Evolutionary conservation across 2,888 invertebrate species (phyloP).

Genomic region (Tiliacea aurago): DNA sequence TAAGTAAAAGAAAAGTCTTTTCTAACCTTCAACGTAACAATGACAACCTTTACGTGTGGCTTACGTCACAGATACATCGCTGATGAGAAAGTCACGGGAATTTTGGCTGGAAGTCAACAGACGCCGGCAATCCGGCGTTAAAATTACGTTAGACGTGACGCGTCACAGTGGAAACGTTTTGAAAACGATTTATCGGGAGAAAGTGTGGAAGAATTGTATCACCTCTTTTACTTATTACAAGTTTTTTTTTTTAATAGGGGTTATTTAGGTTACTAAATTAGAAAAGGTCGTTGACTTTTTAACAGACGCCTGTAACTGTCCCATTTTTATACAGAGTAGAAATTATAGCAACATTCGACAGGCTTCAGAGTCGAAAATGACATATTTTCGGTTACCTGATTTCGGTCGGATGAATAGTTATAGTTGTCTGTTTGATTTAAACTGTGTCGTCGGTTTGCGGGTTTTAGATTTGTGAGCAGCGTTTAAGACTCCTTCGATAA

Average conservation of each 20-base stretch:
- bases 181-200: not conserved
- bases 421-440: not conserved
- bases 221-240: not conserved
- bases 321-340: not conserved
- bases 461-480: not conserved
- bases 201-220: conserved; percentile 5
- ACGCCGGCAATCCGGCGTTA: not conserved
- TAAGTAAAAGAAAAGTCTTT: conserved; percentile 11
- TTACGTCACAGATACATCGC: conserved; percentile 18
- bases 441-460: no score
- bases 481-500: no score
- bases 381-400: not conserved
- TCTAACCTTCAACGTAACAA: conserved; percentile 30
- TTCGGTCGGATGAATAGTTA: not conserved
- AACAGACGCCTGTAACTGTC: not conserved
- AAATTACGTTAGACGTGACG: not conserved
- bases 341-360: not conserved
- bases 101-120: conserved; percentile 48
- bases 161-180: conserved; percentile 41
- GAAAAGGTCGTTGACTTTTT: not conserved
- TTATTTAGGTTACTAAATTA: not conserved
- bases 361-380: not conserved
- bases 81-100: conserved; percentile 12
- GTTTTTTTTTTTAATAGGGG: not conserved
- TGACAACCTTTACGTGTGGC: conserved; percentile 6